phyloP scores from a whole-genome alignment of 2,888 invertebrate genomes.

The Diarsia rubi region DNA sequence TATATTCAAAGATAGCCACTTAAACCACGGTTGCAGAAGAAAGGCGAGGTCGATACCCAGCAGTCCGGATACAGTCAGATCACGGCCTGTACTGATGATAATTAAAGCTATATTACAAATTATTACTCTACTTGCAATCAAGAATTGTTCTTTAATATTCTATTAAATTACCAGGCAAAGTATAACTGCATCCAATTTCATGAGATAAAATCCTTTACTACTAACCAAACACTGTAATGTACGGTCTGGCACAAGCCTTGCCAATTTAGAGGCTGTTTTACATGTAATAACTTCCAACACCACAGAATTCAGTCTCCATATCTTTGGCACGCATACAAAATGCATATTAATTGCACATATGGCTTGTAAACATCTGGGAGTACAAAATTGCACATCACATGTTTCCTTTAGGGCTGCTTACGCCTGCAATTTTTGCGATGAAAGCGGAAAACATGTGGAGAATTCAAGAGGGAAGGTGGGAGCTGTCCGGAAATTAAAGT shows the following conservation, averaged over 20 bases:
- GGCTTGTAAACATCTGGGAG: slow-evolving; percentile 51
- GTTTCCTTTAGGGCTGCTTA: slow-evolving; percentile 34
- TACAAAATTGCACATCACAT: slow-evolving; percentile 56
- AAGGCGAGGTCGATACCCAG: background rate
- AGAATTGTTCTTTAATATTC: background rate
- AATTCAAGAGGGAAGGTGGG: background rate
- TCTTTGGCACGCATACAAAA: slow-evolving; percentile 61
- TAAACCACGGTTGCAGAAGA: background rate
- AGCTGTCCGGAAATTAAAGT: slow-evolving; percentile 41
- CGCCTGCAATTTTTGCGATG: slow-evolving; percentile 1
- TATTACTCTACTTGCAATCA: too few species aligned
- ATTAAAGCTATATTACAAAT: background rate
- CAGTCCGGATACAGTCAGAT: background rate
- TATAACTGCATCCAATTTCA: background rate
- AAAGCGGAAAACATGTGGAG: background rate
- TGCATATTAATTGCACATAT: slow-evolving; percentile 60
- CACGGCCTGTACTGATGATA: background rate
- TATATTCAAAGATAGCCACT: background rate
- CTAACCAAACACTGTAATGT: slow-evolving; percentile 12
- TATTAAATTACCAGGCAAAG: background rate
- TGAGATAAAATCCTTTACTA: background rate
- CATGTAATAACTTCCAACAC: slow-evolving; percentile 51
- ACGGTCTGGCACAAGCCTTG: slow-evolving; percentile 6
- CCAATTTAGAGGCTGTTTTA: slow-evolving; percentile 31
- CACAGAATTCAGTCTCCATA: slow-evolving; percentile 46